phyloP scores from a whole-genome alignment of 2,888 invertebrate species.

The Cistogaster globosa region DNA sequence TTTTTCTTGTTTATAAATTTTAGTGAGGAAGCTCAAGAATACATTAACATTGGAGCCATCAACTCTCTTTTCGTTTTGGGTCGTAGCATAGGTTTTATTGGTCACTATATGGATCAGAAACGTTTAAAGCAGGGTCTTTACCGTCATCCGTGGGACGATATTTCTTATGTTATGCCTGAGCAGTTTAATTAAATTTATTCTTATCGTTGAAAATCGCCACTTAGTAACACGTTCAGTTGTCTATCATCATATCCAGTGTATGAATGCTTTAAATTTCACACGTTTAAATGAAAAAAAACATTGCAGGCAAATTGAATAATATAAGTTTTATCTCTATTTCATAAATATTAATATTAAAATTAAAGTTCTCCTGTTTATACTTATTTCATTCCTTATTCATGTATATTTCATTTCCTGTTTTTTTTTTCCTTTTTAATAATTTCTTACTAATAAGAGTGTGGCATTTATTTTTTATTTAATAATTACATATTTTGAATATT shows the following conservation, averaged over 20 bases:
- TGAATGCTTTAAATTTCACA: constrained; percentile 17
- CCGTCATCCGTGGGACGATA: constrained; percentile 99
- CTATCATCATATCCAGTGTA: constrained; percentile 16
- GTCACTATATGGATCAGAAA: constrained; percentile 99
- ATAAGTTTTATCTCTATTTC: constrained; percentile 28
- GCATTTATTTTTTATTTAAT: constrained; percentile 64
- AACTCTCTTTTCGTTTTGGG: constrained; percentile 99
- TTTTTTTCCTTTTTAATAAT: constrained; percentile 18
- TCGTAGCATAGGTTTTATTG: constrained; percentile 98
- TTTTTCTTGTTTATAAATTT: constrained; percentile 34
- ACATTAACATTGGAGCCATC: constrained; percentile 98
- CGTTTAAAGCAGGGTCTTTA: constrained; percentile 99
- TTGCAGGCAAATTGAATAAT: constrained; percentile 44
- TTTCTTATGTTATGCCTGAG: constrained; percentile 85
- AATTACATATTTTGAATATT: constrained; percentile 38
- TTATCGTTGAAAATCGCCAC: not conserved
- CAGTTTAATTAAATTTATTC: constrained; percentile 79
- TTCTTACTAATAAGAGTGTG: constrained; percentile 47
- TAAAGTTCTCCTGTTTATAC: constrained; percentile 34
- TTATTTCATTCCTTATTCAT: constrained; percentile 60
- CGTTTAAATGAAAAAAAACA: constrained; percentile 36
- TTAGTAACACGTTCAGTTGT: constrained; percentile 28
- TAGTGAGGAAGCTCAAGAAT: constrained; percentile 98
- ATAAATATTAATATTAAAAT: constrained; percentile 44
- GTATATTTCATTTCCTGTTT: constrained; percentile 49